Evolutionary conservation across 2,113 vertebrate species (phyloP), one percentile per base, ranked within the genome.

Genomic region (Bubo scandiacus): DNA sequence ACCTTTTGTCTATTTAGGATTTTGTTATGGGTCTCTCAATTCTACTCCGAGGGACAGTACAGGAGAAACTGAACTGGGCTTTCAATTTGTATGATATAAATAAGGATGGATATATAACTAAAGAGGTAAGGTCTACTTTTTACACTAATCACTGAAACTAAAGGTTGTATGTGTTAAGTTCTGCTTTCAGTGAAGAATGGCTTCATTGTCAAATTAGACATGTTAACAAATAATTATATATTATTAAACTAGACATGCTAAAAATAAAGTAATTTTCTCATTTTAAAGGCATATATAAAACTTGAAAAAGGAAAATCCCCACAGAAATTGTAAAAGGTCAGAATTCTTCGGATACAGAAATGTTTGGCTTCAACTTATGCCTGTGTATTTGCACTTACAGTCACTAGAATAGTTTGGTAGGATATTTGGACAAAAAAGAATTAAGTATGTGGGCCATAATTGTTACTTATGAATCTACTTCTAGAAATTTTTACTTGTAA

Each of bases 11-110:
- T 79, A 20, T 95, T 86, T 96, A 99, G 99, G 99, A 99, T 97
- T 99, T 99, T 96, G 99, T 99, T 36, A 99, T 99, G 98, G 99
- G 99, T 81, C 99, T 99, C 92, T 99, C 99, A 42, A 99, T 99
- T 98, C 98, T 99, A 90, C 98, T 99, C 30, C 98, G 99, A 88
- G 99, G 99, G 66, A 99, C 99, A 40, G 98, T 99, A 78, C 99
- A 99, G 96, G 99, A 99, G 96, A 99, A 99, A 97, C 98, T 99
- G 88, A 99, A 99, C 98, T 99, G 99, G 99, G 99, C 99, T 73
- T 99, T 99, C 98, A 99, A 99, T 98, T 98, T 99, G 92, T 99
- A 99, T 86, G 99, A 99, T 94, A 99, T 99, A 97, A 99, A 99
- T 90, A 99, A 99, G 97, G 99, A 99, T n/a, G 99, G 99, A 83